Conservation (phyloP, 2,113 vertebrate species). For the Dromaius novaehollandiae region DNA sequence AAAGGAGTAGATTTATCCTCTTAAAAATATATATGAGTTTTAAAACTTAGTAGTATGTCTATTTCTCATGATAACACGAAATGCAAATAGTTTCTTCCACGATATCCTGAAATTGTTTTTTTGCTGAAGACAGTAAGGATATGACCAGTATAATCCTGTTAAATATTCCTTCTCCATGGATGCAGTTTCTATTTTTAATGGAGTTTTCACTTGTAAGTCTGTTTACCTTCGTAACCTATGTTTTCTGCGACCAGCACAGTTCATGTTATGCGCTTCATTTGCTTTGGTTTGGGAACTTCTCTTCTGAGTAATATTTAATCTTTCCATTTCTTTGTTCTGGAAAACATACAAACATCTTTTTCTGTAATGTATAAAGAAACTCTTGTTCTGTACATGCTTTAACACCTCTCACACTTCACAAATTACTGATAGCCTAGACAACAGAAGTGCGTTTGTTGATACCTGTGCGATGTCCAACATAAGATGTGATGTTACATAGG, state of each 20-base stretch:
- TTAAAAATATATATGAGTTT: background rate
- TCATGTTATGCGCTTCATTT: background rate
- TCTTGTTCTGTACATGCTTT: background rate
- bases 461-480: background rate
- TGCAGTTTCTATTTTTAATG: background rate
- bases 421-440: background rate
- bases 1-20: background rate
- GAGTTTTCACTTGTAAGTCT: background rate
- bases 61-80: background rate
- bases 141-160: background rate
- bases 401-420: background rate
- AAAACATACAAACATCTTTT: fast-evolving
- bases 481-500: background rate
- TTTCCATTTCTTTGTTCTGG: background rate
- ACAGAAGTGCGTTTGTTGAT: background rate
- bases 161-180: background rate
- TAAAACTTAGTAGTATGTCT: background rate
- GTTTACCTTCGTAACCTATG: background rate
- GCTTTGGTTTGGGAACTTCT: background rate
- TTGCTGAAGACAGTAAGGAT: background rate
- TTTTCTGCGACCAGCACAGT: background rate
- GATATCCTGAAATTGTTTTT: background rate
- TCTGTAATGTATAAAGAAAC: background rate
- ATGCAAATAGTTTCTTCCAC: background rate
- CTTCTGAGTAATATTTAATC: background rate